Evolutionary conservation across 2,888 invertebrate species (phyloP), one percentile per base, ranked within the genome.

Genomic region (Chaitophorus viminalis): DNA sequence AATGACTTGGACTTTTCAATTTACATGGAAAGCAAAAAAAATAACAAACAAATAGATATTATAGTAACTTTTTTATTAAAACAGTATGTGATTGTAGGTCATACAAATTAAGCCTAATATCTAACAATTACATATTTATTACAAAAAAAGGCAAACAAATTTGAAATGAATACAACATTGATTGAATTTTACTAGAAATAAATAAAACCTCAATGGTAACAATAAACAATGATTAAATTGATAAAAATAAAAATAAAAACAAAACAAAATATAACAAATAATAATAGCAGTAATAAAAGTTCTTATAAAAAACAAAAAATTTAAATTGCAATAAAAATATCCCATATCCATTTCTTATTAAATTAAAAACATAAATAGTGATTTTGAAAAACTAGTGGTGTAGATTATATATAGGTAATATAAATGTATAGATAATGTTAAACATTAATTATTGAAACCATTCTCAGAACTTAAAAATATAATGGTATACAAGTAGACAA

Each of bases 211-310:
- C 65, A 82, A 70, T 74, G 33, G 72, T 82, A 74, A 82, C 72
- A 52, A 82, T 74, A 18, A 46, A 82, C 25, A 82, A 82, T 33
- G 54, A 82, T 74, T 54, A 54, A 29, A 21, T 74, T n/a, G 36
- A 33, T 82, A 17, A 72, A 72, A 82, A 82, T 70, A 54, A 46
- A 65, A 29, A 82, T 68, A 70, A 46, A 82, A 74, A 74, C 54
- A 82, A 74, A 82, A 82, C 46, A 82, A 70, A 79, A 6, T 72
- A 33, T 54, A 82, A 81, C 81, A 68, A 81, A 68, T 46, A 33
- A 36, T 31, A 79, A 79, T 60, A n/a, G n/a, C n/a, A n/a, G 29
- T 68, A 17, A 70, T 70, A 70, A 70, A 29, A 70, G 3, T 68
- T 68, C 17, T 17, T 60, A 60, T 21, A 60, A 60, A 60, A 60